phyloP scores from a whole-genome alignment of 2,888 invertebrate genomes.

The Mimachlamys varia region DNA sequence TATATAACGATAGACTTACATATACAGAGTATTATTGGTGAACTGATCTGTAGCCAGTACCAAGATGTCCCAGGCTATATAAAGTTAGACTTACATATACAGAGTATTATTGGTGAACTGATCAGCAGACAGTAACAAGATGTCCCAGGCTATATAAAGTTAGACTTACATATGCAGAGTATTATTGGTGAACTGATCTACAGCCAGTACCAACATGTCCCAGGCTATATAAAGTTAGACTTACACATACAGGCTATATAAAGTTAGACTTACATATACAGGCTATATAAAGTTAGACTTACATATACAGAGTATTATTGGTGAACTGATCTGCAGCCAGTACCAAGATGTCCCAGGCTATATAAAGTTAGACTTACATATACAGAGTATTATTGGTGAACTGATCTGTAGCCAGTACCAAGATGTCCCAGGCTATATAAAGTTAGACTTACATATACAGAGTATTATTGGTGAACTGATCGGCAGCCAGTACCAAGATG shows the following conservation, averaged over 20 bases:
- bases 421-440: slow-evolving; percentile 83
- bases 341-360: slow-evolving; percentile 83
- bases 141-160: slow-evolving; percentile 84
- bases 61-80: slow-evolving; percentile 83
- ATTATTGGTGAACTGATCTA: slow-evolving; percentile 57
- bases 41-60: slow-evolving; percentile 61
- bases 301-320: slow-evolving; percentile 67
- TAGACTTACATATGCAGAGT: slow-evolving; percentile 65
- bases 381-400: slow-evolving; percentile 64
- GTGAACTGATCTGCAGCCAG: slow-evolving; percentile 56
- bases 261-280: slow-evolving; percentile 63
- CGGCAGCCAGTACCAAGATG: slow-evolving; percentile 67
- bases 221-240: slow-evolving; percentile 86
- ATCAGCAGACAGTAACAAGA: slow-evolving; percentile 67
- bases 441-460: slow-evolving; percentile 79
- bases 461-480: slow-evolving; percentile 56
- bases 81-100: slow-evolving; percentile 80
- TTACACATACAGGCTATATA: no score
- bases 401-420: slow-evolving; percentile 65
- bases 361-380: slow-evolving; percentile 81
- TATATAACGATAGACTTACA: slow-evolving; percentile 75
- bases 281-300: slow-evolving; percentile 49
- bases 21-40: slow-evolving; percentile 64
- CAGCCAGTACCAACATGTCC: slow-evolving; percentile 72
- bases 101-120: slow-evolving; percentile 60